These are phyloP conservation scores for Bradypodion pumilum DNA, from an alignment of 2,797 vertebrate genomes.

Conservation along the genomic window DNA sequence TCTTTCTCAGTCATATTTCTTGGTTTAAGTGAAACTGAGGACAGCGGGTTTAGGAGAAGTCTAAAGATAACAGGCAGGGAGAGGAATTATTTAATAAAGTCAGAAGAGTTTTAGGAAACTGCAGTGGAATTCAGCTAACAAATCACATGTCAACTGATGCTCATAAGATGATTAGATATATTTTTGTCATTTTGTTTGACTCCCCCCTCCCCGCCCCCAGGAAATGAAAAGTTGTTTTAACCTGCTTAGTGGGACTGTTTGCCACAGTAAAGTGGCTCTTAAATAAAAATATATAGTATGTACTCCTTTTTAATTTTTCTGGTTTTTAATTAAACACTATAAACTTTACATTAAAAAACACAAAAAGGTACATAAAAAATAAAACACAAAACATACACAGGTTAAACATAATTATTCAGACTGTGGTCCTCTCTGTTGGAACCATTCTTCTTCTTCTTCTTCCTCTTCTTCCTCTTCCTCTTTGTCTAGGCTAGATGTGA, in stretches of 20 bases:
- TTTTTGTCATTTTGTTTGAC: constrained; percentile 32
- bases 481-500: too few relatives aligned
- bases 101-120: constrained; percentile 11
- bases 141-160: not conserved
- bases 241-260: not conserved
- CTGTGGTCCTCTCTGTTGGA: too few relatives aligned
- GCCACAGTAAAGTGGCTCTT: fast-evolving
- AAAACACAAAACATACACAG: too few relatives aligned
- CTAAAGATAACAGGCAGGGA: constrained; percentile 5
- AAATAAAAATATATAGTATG: not conserved
- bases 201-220: not conserved
- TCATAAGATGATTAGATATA: not conserved
- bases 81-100: constrained; percentile 4
- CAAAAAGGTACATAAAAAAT: too few relatives aligned
- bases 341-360: too few relatives aligned
- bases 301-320: too few relatives aligned
- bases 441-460: too few relatives aligned
- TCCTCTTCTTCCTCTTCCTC: too few relatives aligned
- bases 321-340: too few relatives aligned
- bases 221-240: not conserved
- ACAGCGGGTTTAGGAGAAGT: not conserved
- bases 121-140: constrained; percentile 1
- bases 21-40: constrained; percentile 22
- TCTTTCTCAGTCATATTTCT: constrained; percentile 7
- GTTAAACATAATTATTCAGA: too few relatives aligned